Percentiles rank a stretch among this genome's conserved stretches.
Conservation (phyloP, 2,797 vertebrate genomes). For the Neomorphus geoffroyi region DNA sequence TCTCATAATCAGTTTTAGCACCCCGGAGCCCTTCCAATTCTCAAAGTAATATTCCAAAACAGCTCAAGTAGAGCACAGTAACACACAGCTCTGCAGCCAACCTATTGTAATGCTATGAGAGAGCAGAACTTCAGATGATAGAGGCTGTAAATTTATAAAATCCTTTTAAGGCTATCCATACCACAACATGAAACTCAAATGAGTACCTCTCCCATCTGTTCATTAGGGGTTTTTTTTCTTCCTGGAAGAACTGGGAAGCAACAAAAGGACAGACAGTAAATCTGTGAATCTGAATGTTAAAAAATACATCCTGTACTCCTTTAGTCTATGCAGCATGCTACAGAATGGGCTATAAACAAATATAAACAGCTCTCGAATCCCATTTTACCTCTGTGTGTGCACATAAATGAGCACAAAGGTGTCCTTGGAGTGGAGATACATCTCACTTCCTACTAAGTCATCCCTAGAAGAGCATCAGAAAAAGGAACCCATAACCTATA, state of each 20-base stretch:
- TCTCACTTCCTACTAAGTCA: background rate
- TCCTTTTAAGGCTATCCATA: constrained; percentile 50
- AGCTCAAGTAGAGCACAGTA: constrained; percentile 66
- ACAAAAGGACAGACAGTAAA: constrained; percentile 22
- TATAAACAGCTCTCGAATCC: background rate
- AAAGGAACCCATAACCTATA: background rate
- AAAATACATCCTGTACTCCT: background rate
- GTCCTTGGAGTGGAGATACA: background rate
- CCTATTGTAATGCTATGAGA: constrained; percentile 58
- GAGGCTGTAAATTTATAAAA: constrained; percentile 68
- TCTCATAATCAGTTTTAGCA: constrained; percentile 82
- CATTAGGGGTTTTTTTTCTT: background rate
- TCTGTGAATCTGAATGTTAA: background rate
- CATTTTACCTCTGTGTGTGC: background rate
- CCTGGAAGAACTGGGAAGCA: background rate
- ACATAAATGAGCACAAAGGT: background rate
- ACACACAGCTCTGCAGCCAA: constrained; percentile 40
- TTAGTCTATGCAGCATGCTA: background rate
- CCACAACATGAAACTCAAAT: constrained; percentile 53
- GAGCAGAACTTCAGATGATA: constrained; percentile 48
- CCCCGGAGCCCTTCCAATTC: constrained; percentile 74
- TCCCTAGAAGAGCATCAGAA: background rate
- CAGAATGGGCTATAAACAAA: background rate
- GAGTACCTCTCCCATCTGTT: constrained; percentile 24
- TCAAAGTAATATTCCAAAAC: constrained; percentile 79